Evolutionary conservation across 1,140 invertebrate genomes (phyloP).

Genomic region (Bombus turneri): DNA sequence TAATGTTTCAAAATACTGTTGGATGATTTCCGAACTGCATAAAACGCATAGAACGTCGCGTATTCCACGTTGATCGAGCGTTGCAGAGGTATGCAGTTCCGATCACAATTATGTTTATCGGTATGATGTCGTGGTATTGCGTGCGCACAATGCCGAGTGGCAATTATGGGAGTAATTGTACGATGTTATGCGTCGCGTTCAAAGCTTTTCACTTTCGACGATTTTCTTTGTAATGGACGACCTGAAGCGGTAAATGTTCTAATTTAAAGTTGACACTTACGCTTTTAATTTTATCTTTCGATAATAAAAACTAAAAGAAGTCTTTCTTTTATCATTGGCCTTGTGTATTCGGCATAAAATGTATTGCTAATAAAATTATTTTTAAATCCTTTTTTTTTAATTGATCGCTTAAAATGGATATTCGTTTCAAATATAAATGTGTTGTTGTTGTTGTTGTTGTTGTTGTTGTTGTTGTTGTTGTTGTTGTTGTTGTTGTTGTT

Average conservation of each 20-base stretch:
- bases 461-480: too few species aligned
- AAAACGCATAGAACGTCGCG: background rate
- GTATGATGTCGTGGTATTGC: background rate
- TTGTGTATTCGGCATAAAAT: too few species aligned
- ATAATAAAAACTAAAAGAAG: too few species aligned
- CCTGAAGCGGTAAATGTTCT: too few species aligned
- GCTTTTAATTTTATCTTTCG: background rate
- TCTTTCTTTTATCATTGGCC: too few species aligned
- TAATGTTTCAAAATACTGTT: background rate
- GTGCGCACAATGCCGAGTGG: background rate
- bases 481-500: too few species aligned
- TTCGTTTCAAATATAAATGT: too few species aligned
- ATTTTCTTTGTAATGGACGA: background rate
- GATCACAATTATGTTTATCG: constrained; percentile 21
- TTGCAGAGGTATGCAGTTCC: background rate
- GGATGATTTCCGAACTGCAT: background rate
- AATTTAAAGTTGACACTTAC: too few species aligned
- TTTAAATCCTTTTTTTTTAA: too few species aligned
- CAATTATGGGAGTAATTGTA: background rate
- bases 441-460: too few species aligned
- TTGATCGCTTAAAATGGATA: too few species aligned
- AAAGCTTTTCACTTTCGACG: background rate
- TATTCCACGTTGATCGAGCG: background rate
- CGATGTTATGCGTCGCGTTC: background rate
- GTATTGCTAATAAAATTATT: too few species aligned